These are phyloP conservation scores for Ooceraea biroi DNA, from an alignment of 1,140 invertebrate genomes.

Conservation along the genomic window DNA sequence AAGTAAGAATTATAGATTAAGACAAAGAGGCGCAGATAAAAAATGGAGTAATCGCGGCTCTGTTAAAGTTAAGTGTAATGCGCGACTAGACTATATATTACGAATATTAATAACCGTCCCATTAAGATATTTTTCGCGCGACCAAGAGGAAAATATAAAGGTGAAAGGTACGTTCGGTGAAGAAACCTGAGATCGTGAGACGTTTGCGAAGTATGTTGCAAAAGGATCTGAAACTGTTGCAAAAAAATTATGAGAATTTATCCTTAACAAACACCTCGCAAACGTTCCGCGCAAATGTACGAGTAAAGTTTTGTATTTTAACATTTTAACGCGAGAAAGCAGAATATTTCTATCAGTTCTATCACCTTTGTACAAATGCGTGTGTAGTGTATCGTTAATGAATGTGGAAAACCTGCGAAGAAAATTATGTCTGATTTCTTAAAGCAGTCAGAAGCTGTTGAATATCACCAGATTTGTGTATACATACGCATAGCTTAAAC, in stretches of 20 bases:
- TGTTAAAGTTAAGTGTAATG: slow-evolving; percentile 25
- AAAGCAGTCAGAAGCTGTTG: neutral
- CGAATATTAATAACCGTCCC: slow-evolving; percentile 68
- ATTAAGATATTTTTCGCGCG: slow-evolving; percentile 60
- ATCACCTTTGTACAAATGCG: slow-evolving; percentile 18
- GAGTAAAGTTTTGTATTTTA: slow-evolving; percentile 66
- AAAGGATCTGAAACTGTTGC: too few relatives aligned
- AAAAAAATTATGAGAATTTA: slow-evolving; percentile 45
- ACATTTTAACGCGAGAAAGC: slow-evolving; percentile 63
- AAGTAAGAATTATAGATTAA: slow-evolving; percentile 10
- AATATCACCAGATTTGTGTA: neutral
- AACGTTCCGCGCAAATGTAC: slow-evolving; percentile 48
- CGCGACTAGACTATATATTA: slow-evolving; percentile 40
- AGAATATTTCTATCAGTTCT: slow-evolving; percentile 33
- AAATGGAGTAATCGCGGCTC: slow-evolving; percentile 35
- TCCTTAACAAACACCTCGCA: slow-evolving; percentile 44
- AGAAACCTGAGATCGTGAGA: slow-evolving; percentile 45
- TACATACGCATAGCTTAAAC: neutral
- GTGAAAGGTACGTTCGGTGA: slow-evolving; percentile 43
- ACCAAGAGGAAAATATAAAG: slow-evolving; percentile 56
- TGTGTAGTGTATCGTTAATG: neutral
- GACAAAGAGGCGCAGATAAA: slow-evolving; percentile 10
- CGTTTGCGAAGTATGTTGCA: slow-evolving; percentile 50
- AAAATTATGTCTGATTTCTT: neutral
- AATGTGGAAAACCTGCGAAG: slow-evolving; percentile 8